Evolutionary conservation across 2,888 invertebrate species (phyloP), one percentile per base, ranked within the genome.

Genomic region (Chloroclysta siterata): DNA sequence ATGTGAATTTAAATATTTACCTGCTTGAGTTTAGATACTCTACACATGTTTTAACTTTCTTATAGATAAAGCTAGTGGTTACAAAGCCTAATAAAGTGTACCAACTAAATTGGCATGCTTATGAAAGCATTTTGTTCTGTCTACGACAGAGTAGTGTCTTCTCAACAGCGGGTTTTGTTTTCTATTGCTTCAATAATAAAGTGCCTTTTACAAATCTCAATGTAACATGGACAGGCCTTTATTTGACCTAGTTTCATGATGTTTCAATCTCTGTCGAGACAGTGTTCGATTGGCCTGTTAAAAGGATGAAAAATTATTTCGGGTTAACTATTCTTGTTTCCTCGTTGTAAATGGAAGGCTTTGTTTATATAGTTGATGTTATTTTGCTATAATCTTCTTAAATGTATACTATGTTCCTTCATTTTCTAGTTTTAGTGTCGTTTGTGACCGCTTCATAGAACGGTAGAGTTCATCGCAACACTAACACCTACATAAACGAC

Each of bases 271-370:
- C 68, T 65, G 63, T 60, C 54, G 47, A 65, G 63, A 64, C 57
- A 46, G 47, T 54, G 60, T 67, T 60, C 64, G 71, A 71, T 71
- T 71, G 69, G 65, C 68, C 54, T 50, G 69, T 69, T 66, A 61
- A 68, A 59, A 61, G 59, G 53, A 59, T 69, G 67, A 69, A 68
- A 66, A 66, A 66, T 66, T 71, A 66, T 71, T 71, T 68, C 48
- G 51, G 60, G 22, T 44, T 36, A 60, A 57, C 66, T 67, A 65
- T 71, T 68, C 54, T 66, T 44, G 70, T 60, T 28, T 51, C 39
- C 7, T 42, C n/a, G 50, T 28, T 63, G 51, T 63, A 58, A 59
- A 54, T 29, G 53, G 47, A 22, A 39, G 13, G 22, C 44, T 39
- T 44, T 52, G 39, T 52, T 58, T 39, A 11, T 39, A 2, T 33